Percentiles rank a stretch among this genome's conserved stretches.
Conservation (phyloP, 2,113 vertebrate genomes). For the Serilophus lunatus region DNA sequence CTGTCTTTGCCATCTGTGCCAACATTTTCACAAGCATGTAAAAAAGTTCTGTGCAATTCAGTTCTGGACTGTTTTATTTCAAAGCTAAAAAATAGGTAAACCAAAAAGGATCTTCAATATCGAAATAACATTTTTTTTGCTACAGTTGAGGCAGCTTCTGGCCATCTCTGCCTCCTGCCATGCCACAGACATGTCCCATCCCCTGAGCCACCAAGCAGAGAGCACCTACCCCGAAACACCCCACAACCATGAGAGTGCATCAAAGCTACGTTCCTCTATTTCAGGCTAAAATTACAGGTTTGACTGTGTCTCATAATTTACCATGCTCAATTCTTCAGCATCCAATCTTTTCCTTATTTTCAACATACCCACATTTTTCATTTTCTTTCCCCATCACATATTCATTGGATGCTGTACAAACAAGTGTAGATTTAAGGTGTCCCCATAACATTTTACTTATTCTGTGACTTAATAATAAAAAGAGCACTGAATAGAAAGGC, state of each 20-base stretch:
- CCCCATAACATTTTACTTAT: constrained; percentile 42
- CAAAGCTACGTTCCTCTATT: neutral
- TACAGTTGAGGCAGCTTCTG: neutral
- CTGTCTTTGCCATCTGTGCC: constrained; percentile 65
- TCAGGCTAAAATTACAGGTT: neutral
- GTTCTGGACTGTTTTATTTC: constrained; percentile 70
- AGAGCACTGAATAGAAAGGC: constrained; percentile 45
- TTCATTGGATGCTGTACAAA: constrained; percentile 40
- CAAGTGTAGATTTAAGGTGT: constrained; percentile 53
- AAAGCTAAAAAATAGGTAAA: constrained; percentile 46
- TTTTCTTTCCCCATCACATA: constrained; percentile 34
- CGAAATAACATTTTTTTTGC: neutral
- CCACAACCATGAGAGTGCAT: neutral
- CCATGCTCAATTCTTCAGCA: neutral
- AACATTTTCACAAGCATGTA: constrained; percentile 65
- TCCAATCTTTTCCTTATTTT: neutral
- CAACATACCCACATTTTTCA: constrained; percentile 16
- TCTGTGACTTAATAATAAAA: constrained; percentile 64
- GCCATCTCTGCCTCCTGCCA: rapidly evolving
- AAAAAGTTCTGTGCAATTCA: constrained; percentile 69
- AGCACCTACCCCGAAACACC: neutral
- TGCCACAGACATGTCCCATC: neutral
- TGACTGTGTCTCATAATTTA: neutral
- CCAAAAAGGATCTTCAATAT: neutral
- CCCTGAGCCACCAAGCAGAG: neutral